Percentiles rank a stretch among this genome's conserved stretches.
Evolutionary conservation across 2,113 vertebrate species (phyloP).

Genomic region (Mesocricetus auratus): DNA sequence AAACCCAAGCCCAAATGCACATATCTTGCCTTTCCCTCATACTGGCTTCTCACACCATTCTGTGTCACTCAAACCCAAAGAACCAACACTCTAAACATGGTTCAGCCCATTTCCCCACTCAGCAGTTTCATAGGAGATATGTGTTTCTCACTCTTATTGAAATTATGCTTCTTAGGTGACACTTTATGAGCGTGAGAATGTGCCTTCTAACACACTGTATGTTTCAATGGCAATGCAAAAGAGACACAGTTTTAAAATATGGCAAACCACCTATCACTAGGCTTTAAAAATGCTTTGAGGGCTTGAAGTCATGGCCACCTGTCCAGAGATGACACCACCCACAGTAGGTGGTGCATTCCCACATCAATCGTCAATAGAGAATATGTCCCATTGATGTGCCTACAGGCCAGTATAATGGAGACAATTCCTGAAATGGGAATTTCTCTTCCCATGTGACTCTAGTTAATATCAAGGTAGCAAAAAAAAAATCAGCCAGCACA

Average conservation of each 20-base stretch:
- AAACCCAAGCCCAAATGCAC: background rate
- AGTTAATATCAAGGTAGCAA: background rate
- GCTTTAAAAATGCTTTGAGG: background rate
- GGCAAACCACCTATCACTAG: background rate
- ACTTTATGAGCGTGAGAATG: background rate
- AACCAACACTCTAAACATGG: background rate
- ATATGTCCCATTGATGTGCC: background rate
- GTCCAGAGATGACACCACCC: background rate
- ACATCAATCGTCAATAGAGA: background rate
- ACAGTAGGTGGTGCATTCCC: too few relatives aligned
- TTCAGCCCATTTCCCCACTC: background rate
- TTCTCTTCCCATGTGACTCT: background rate
- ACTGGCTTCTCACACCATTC: background rate
- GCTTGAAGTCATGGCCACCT: background rate
- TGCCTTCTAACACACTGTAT: background rate
- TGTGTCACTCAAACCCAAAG: background rate
- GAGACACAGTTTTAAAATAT: background rate
- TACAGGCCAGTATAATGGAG: background rate
- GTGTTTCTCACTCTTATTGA: background rate
- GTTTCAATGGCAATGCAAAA: background rate
- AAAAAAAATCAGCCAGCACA: background rate
- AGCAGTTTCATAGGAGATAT: too few relatives aligned
- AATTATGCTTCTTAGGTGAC: background rate
- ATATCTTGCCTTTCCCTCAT: background rate
- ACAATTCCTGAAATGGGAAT: background rate